phyloP scores from a whole-genome alignment of 2,888 invertebrate genomes.

The Parasteatoda lunata region DNA sequence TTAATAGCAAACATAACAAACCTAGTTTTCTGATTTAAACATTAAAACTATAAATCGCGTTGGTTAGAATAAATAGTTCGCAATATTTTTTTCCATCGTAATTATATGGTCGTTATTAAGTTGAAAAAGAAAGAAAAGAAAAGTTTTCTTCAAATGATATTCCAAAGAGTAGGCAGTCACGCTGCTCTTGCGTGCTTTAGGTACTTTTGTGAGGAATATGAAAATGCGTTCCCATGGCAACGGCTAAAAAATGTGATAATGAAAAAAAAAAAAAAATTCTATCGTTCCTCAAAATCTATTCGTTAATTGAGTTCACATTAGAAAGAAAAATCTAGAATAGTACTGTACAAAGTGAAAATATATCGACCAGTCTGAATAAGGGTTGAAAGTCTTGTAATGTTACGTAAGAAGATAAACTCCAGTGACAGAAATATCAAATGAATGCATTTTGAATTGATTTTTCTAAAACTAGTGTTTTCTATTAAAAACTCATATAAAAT shows the following conservation, averaged over 20 bases:
- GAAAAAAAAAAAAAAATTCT: background rate
- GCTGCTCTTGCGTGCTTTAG: conserved; percentile 14
- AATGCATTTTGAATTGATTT: no score
- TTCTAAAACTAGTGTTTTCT: no score
- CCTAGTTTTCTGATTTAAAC: no score
- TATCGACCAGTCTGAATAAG: no score
- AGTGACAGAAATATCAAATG: no score
- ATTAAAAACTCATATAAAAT: no score
- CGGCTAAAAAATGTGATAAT: background rate
- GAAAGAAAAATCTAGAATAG: background rate
- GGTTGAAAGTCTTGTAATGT: no score
- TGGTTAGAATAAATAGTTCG: background rate
- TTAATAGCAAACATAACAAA: no score
- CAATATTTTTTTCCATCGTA: background rate
- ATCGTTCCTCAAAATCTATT: background rate
- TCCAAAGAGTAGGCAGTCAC: conserved; percentile 3
- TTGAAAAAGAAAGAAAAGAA: background rate
- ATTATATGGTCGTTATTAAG: background rate
- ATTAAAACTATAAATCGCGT: no score
- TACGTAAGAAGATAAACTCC: no score
- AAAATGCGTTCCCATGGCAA: conserved; percentile 30
- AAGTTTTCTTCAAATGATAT: background rate
- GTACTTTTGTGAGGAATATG: conserved; percentile 2
- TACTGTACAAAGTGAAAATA: no score
- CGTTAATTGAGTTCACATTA: background rate